Evolutionary conservation across 2,113 vertebrate species (phyloP), one percentile per base, ranked within the genome.

Genomic region (Pogona vitticeps): DNA sequence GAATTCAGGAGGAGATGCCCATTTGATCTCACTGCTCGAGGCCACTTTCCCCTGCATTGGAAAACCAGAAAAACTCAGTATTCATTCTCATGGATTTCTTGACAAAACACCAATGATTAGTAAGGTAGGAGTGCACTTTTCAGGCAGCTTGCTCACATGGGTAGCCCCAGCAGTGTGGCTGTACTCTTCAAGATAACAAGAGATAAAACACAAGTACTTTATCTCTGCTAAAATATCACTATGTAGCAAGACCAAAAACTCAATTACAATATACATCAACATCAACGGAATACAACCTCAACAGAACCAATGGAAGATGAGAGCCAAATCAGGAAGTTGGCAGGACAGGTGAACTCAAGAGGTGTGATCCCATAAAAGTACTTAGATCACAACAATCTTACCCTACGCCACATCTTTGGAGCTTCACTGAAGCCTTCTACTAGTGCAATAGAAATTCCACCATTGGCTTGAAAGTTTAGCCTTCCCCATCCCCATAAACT

Each of bases 1-100:
- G 98, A 99, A 91, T 99, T 99, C 75, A 99, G 97, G 14, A 99
- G 96, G 75, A 99, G 97, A 89, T 99, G 99, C 90, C 99, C 99
- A n/a, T 99, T 99, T 81, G 98, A 98, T 94, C 99, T 96, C 80
- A 98, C 98, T 76, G 98, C 97, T 87, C 96, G 93, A 56, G 99
- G 99, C 99, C 99, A 99, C 86, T 99, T 99, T 31, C 96, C 97
- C 94, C 98, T 99, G 94, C 67, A 92, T 92, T 87, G 82, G 46
- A 91, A 89, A 71, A 85, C 33, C 90, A 70, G 10, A 52, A 2
- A 58, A 28, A n/a, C 91, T 90, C 58, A 28, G 13, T 2, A 1
- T 56, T 83, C 1, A 36, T 83, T 76, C 40, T 61, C 42, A 78
- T 15, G 56, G 52, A 65, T 33, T 28, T 78, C 70, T 58, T 15